Evolutionary conservation across 2,113 vertebrate species (phyloP), one percentile per base, ranked within the genome.

Genomic region (Lepus timidus): DNA sequence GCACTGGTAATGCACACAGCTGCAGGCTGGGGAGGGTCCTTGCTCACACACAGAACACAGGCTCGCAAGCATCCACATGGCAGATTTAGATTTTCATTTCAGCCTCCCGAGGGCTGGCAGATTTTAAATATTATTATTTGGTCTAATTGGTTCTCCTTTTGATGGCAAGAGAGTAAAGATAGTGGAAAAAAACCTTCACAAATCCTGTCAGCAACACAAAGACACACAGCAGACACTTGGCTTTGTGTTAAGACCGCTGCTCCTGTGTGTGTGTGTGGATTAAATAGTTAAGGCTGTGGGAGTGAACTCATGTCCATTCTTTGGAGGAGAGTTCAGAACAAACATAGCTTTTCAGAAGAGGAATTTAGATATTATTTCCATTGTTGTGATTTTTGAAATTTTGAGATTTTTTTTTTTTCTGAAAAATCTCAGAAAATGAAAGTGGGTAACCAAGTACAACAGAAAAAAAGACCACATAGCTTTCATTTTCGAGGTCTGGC

Each of bases 81-180:
- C 25, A 90, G 76, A 87, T 68, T 85, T 39, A 87, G 73, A 31
- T 88, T 93, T 96, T 93, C 74, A 81, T 89, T 96, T 67, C 65
- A 85, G 85, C 64, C 78, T 96, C 73, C 67, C 1, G 3, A 85
- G 73, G 78, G 44, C 74, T 79, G 39, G 93, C 52, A 93, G 79
- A 83, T 84, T 96, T 94, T 93, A 93, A 95, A 94, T 94, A 93
- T 96, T 94, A 85, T 88, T 93, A 96, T 96, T 96, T 93, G 93
- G 25, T 10, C 65, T 96, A 95, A 96, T 92, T 96, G 68, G 19
- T 67, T 83, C 27, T 23, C 88, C 25, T 61, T 95, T 95, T 81
- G 82, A 93, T 83, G 90, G 61, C 73, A 93, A 94, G 61, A 74
- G 49, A 95, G 67, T 49, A 44, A 80, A 79, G 83, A 86, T 14